Evolutionary conservation across 2,797 vertebrate species (phyloP).

Genomic region (Pachyuromys duprasi): DNA sequence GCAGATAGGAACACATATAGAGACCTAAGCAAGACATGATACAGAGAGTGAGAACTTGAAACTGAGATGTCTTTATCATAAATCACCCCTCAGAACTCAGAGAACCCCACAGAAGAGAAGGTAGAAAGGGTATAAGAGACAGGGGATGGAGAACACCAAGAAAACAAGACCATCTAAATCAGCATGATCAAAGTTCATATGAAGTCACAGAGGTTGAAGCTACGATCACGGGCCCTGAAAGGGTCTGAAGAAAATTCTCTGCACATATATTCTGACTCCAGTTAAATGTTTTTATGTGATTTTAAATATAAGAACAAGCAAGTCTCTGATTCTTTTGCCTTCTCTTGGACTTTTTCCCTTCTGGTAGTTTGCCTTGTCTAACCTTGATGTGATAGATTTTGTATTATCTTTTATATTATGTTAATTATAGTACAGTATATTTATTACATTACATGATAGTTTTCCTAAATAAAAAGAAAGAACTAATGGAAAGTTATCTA

Average conservation of each 20-base stretch:
- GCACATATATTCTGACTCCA: neutral
- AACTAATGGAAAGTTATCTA: neutral
- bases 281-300: neutral
- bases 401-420: neutral
- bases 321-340: neutral
- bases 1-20: neutral
- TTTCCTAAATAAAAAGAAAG: neutral
- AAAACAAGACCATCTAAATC: neutral
- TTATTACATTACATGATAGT: no score
- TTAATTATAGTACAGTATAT: no score
- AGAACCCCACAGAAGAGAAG: neutral
- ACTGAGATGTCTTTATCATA: neutral
- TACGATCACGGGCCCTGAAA: neutral
- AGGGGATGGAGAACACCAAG: neutral
- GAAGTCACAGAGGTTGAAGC: neutral
- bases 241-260: neutral
- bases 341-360: neutral
- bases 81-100: neutral
- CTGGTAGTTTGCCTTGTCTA: neutral
- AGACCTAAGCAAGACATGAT: neutral
- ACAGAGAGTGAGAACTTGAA: neutral
- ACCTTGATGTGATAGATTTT: no score
- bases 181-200: neutral
- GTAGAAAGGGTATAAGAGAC: neutral
- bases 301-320: neutral